These are phyloP conservation scores for Philonicus albiceps DNA, from an alignment of 2,888 invertebrate species.

Conservation along the genomic window DNA sequence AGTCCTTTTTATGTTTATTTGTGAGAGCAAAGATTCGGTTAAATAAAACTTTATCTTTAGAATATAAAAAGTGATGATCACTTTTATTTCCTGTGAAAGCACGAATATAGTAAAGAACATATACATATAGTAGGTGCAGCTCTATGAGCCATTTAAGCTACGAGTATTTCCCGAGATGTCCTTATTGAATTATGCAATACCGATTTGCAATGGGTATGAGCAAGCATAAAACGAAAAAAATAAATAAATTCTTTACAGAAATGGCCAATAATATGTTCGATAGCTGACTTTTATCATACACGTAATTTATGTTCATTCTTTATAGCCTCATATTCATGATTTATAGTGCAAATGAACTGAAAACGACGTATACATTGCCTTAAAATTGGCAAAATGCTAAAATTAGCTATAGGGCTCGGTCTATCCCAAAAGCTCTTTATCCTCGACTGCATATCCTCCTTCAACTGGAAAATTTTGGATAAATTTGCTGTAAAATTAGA, in stretches of 20 bases:
- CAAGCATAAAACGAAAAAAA: neutral
- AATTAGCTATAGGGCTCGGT: neutral
- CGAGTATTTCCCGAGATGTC: neutral
- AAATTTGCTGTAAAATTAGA: neutral
- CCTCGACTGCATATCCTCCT: neutral
- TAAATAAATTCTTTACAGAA: neutral
- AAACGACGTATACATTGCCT: neutral
- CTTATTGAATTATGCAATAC: neutral
- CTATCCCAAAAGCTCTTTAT: neutral
- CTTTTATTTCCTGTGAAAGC: neutral
- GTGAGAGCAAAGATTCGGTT: neutral
- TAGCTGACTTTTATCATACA: neutral
- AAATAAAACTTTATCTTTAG: neutral
- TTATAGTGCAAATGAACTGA: neutral
- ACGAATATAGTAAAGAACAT: neutral
- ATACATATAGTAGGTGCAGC: too few species aligned
- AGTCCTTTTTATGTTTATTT: neutral
- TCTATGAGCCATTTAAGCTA: neutral
- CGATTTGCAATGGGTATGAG: neutral
- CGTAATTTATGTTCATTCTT: neutral
- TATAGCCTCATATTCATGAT: neutral
- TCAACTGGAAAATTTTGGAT: neutral
- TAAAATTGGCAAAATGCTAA: neutral
- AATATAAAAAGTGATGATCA: neutral
- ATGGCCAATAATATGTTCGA: neutral